These are phyloP conservation scores for Protonibea diacanthus DNA, from an alignment of 2,797 vertebrate species.

Conservation along the genomic window DNA sequence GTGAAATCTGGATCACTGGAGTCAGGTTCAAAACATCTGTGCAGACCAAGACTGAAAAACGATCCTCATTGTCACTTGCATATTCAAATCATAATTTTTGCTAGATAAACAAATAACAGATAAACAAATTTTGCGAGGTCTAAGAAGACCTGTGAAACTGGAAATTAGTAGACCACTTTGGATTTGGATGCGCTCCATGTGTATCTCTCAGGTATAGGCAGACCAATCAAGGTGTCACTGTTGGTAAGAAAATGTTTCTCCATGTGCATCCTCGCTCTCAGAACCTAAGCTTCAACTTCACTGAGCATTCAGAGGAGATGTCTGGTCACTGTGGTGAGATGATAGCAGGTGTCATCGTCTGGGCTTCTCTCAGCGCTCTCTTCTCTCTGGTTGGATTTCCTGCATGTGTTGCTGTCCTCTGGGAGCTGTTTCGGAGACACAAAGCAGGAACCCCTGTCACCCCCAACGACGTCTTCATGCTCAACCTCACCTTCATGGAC, in stretches of 20 bases:
- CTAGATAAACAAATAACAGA: slow-evolving; percentile 32
- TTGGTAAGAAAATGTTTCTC: slow-evolving; percentile 31
- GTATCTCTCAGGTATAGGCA: background rate
- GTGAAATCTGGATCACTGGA: background rate
- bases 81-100: slow-evolving; percentile 57
- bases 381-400: slow-evolving; percentile 59
- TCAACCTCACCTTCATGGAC: slow-evolving; percentile 65
- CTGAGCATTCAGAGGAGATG: background rate
- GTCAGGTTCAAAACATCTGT: background rate
- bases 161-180: background rate
- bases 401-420: slow-evolving; percentile 49
- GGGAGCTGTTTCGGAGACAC: slow-evolving; percentile 46
- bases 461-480: slow-evolving; percentile 66
- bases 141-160: background rate
- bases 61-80: slow-evolving; percentile 54
- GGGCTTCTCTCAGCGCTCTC: slow-evolving; percentile 43
- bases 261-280: slow-evolving; percentile 7
- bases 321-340: slow-evolving; percentile 28
- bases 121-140: background rate
- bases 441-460: slow-evolving; percentile 19
- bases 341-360: slow-evolving; percentile 31
- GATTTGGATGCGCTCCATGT: background rate
- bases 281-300: slow-evolving; percentile 38
- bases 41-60: slow-evolving; percentile 16
- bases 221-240: background rate